Percentiles rank a stretch among this genome's conserved stretches.
Conservation (phyloP, 2,113 vertebrate species). For the Saguinus midas region DNA sequence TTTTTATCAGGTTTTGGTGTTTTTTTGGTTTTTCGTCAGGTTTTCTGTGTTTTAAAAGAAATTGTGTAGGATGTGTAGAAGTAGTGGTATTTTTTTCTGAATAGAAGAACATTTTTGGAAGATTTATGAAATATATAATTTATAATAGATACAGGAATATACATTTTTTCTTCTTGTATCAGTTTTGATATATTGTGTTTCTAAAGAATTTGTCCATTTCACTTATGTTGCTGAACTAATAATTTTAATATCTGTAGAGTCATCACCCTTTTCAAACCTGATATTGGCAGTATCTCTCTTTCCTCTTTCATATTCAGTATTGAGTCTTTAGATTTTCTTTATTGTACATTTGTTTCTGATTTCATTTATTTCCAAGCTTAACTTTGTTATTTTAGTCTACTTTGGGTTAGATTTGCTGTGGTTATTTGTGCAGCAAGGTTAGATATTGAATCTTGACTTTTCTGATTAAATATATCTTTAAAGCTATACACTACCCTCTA, state of each 20-base stretch:
- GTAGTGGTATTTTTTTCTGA: not conserved
- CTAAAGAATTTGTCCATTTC: not conserved
- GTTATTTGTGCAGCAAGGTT: not conserved
- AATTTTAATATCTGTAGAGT: not conserved
- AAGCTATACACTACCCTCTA: not conserved
- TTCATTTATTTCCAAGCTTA: not conserved
- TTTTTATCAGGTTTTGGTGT: not conserved
- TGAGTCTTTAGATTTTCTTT: not conserved
- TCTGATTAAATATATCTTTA: not conserved
- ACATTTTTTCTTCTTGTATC: not conserved
- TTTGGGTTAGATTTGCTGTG: not conserved
- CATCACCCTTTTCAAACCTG: not conserved
- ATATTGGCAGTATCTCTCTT: not conserved
- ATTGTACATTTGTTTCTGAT: not conserved
- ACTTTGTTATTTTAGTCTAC: not conserved
- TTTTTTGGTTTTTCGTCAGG: too few species aligned
- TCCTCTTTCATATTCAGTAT: not conserved
- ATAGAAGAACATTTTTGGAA: not conserved
- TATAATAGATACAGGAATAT: not conserved
- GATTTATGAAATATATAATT: not conserved
- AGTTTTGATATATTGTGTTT: not conserved
- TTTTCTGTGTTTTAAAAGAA: not conserved
- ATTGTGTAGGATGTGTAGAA: not conserved
- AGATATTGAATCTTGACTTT: not conserved
- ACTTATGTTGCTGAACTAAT: not conserved